Conservation (phyloP, 2,888 invertebrate species). For the Sminthurinus aureus region DNA sequence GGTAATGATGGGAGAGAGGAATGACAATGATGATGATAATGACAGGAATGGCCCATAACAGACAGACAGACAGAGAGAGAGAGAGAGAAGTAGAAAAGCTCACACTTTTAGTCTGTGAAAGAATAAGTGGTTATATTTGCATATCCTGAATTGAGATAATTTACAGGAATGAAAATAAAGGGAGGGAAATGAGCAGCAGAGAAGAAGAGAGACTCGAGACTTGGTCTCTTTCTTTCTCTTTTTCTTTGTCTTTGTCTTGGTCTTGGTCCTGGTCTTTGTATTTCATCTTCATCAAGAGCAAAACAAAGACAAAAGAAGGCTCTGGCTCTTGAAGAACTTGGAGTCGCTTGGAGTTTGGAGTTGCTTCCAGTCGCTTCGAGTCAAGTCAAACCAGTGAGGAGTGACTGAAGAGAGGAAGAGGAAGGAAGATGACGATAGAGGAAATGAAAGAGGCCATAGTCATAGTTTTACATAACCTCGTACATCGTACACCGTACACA, state of each 20-base stretch:
- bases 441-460: slow-evolving; percentile 31
- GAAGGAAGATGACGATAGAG: not conserved
- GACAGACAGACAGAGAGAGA: not conserved
- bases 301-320: not conserved
- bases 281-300: not conserved
- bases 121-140: not conserved
- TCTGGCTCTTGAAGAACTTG: not conserved
- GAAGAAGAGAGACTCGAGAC: not conserved
- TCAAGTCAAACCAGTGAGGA: not conserved
- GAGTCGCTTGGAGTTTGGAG: not conserved
- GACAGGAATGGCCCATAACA: no score
- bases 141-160: slow-evolving; percentile 18
- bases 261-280: no score
- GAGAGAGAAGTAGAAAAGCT: not conserved
- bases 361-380: not conserved
- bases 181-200: not conserved
- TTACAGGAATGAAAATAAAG: not conserved
- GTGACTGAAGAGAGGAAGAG: not conserved
- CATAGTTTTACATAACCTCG: no score
- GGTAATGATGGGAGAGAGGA: no score
- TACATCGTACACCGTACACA: not conserved
- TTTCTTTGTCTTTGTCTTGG: no score
- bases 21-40: no score
- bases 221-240: no score
- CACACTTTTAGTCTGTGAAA: not conserved